Evolutionary conservation across 2,113 vertebrate species (phyloP), one percentile per base, ranked within the genome.

Genomic region (Alethe diademata): DNA sequence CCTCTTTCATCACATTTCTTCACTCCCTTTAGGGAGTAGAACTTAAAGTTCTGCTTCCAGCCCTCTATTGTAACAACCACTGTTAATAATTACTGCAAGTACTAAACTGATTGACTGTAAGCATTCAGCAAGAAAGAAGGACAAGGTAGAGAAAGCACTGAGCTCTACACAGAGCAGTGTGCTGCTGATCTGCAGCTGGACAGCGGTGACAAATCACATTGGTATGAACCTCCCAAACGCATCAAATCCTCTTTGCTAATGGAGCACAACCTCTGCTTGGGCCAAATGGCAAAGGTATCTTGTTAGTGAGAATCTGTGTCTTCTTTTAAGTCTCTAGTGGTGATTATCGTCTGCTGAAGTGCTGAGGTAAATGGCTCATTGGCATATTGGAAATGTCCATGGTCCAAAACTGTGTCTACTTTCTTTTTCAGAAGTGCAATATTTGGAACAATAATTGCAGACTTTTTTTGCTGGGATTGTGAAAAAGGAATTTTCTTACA

Each of bases 281-380:
- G 33, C 38, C 51, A 50, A 80, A 76, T 38, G 51, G 12, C 50
- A 40, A 78, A 92, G 48, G 15, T 57, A 5, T 47, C 48, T 79
- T 4, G 0, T 18, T 40, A 15, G 45, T 57, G 81, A 75, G 58
- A 45, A 47, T 75, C n/a, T 70, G 0, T 2, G 1, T 72, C 73
- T 65, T 90, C 62, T 83, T 62, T 62, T 45, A 35, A 56, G 31
- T 19, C 22, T 66, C 42, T 50, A 14, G 8, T 66, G 66, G 22
- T 73, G 56, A 23, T 38, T 65, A 13, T 29, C 38, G 40, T 43
- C 57, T 70, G 54, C n/a, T 76, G 51, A 81, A 79, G 12, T 72
- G 58, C 36, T 73, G 47, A 78, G 76, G 6, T 50, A 76, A 79
- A 48, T 25, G 38, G 15, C 28, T 91, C 11, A 20, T 12, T 40